Percentiles rank a stretch among this genome's conserved stretches.
phyloP scores from a whole-genome alignment of 2,888 invertebrate species.

The Prosopocoilus inquinatus region DNA sequence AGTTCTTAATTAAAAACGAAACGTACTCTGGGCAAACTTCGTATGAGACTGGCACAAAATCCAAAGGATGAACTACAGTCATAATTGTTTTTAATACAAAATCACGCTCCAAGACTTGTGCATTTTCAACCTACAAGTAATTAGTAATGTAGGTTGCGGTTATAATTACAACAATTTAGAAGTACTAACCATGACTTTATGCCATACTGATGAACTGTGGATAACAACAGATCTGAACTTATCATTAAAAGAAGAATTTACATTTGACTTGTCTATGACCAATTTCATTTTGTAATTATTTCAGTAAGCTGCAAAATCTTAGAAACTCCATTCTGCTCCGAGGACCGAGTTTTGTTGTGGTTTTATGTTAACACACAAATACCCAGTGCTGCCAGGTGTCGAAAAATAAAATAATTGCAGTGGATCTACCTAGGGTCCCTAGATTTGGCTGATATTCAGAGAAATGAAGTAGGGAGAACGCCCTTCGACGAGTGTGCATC shows the following conservation, averaged over 20 bases:
- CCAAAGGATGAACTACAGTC: slow-evolving; percentile 50
- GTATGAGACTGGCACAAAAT: slow-evolving; percentile 54
- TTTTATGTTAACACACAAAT: too few relatives aligned
- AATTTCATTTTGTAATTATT: slow-evolving; percentile 4
- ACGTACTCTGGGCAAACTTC: slow-evolving; percentile 42
- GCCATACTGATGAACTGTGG: slow-evolving; percentile 19
- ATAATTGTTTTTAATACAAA: slow-evolving; percentile 49
- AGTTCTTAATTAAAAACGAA: slow-evolving; percentile 53
- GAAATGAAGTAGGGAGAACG: too few relatives aligned
- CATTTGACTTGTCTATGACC: slow-evolving; percentile 19
- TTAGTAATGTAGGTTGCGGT: not conserved
- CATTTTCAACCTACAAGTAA: slow-evolving; percentile 38
- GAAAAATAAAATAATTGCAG: too few relatives aligned
- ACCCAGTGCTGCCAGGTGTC: too few relatives aligned
- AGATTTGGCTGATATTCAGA: too few relatives aligned
- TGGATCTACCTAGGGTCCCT: too few relatives aligned
- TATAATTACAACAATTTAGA: too few relatives aligned
- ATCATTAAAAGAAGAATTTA: slow-evolving; percentile 9
- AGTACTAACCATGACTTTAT: slow-evolving; percentile 24
- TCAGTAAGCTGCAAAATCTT: not conserved
- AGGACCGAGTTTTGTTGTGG: too few relatives aligned
- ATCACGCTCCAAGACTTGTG: slow-evolving; percentile 43
- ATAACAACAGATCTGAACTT: slow-evolving; percentile 7
- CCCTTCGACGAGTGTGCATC: too few relatives aligned
- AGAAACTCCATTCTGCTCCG: too few relatives aligned